These are phyloP conservation scores for Marronus borbonicus DNA, from an alignment of 2,888 invertebrate species.

Conservation along the genomic window DNA sequence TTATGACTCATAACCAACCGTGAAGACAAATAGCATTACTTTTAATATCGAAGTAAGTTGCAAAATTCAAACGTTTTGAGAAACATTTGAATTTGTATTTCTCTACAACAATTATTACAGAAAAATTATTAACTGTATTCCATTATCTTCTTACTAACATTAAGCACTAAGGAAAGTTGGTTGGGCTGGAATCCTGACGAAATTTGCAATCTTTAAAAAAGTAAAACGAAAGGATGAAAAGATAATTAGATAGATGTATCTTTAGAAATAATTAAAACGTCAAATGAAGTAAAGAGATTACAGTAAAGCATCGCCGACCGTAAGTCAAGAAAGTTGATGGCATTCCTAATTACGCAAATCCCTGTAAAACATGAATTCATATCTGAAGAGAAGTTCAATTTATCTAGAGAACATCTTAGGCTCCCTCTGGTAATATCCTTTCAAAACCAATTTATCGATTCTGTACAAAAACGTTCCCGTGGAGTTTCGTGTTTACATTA, in stretches of 20 bases:
- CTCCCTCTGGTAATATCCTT: constrained; percentile 27
- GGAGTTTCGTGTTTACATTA: constrained; percentile 29
- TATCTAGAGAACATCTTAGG: constrained; percentile 23
- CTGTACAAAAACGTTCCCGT: constrained; percentile 5
- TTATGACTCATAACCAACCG: too few relatives aligned
- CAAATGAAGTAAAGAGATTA: constrained; percentile 36
- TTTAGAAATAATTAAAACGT: constrained; percentile 35
- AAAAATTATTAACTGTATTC: too few relatives aligned
- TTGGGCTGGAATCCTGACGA: not conserved
- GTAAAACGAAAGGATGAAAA: constrained; percentile 6
- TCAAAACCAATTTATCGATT: constrained; percentile 40
- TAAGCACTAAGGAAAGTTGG: not conserved
- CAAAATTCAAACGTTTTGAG: too few relatives aligned
- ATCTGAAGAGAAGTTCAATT: constrained; percentile 17
- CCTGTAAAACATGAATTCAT: constrained; percentile 41
- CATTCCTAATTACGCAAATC: constrained; percentile 37
- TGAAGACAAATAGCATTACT: too few relatives aligned
- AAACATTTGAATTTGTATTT: too few relatives aligned
- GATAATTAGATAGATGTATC: constrained; percentile 30
- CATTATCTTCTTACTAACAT: too few relatives aligned
- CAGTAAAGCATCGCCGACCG: constrained; percentile 16
- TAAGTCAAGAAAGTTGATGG: constrained; percentile 33
- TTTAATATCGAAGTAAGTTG: too few relatives aligned
- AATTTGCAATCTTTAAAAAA: not conserved
- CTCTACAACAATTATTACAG: too few relatives aligned